phyloP scores from a whole-genome alignment of 1,140 invertebrate species.

The Eulimnadia texana region DNA sequence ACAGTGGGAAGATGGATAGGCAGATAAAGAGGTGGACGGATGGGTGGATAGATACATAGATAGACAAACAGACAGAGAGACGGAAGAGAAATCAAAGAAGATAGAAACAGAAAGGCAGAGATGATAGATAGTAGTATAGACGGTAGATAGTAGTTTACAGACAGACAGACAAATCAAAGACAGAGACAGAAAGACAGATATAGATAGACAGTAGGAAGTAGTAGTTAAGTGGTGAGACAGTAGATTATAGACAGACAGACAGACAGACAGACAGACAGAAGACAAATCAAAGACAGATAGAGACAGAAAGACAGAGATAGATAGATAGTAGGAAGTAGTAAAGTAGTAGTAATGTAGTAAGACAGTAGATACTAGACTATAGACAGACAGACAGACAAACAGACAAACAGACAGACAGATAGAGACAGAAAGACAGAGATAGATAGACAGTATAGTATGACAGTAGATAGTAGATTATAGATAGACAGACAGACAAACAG shows the following conservation, averaged over 20 bases:
- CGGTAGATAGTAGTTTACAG: too few species aligned
- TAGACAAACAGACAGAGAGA: not conserved
- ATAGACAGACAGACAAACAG: too few species aligned
- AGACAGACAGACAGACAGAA: not conserved
- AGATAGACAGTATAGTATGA: too few species aligned
- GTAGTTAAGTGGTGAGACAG: too few species aligned
- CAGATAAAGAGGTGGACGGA: not conserved
- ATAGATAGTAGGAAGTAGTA: too few species aligned
- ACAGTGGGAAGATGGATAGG: not conserved
- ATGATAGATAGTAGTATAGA: not conserved
- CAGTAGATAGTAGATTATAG: too few species aligned
- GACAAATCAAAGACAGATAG: not conserved
- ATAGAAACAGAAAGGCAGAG: not conserved
- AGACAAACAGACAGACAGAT: too few species aligned
- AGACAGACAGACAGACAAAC: too few species aligned
- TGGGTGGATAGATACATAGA: not conserved
- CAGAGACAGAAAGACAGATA: not conserved
- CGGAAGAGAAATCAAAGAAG: not conserved
- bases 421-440: too few species aligned
- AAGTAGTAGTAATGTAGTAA: too few species aligned
- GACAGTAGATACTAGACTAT: too few species aligned
- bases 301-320: not conserved
- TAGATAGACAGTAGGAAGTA: not conserved
- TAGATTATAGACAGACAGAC: too few species aligned
- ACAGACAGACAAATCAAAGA: not conserved